phyloP scores from a whole-genome alignment of 2,797 vertebrate species.

The Naso thynnoides region DNA sequence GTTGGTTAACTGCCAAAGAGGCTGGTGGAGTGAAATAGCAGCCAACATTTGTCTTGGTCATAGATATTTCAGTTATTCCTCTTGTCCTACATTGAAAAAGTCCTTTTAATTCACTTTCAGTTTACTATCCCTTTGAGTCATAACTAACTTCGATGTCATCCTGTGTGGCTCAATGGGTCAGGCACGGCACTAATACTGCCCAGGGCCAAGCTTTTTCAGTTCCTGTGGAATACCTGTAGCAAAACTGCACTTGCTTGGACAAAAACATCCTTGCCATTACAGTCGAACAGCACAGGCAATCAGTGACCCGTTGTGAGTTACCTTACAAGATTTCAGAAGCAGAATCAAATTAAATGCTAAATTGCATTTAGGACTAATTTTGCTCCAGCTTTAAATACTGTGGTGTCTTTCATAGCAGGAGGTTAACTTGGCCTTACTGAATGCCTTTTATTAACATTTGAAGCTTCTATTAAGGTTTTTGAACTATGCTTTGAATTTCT shows the following conservation, averaged over 20 bases:
- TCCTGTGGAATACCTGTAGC: background rate
- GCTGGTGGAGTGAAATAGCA: constrained; percentile 3
- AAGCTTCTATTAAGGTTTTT: too few species aligned
- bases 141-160: constrained; percentile 33
- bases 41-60: constrained; percentile 12
- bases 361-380: too few species aligned
- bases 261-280: background rate
- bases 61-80: constrained; percentile 22
- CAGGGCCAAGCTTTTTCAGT: background rate
- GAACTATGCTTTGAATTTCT: too few species aligned
- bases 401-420: too few species aligned
- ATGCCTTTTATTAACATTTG: too few species aligned
- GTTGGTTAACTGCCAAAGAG: constrained; percentile 41
- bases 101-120: constrained; percentile 28
- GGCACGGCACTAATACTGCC: constrained; percentile 7
- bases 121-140: constrained; percentile 26
- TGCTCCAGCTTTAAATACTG: too few species aligned
- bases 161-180: constrained; percentile 3
- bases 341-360: too few species aligned
- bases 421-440: too few species aligned
- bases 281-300: too few species aligned
- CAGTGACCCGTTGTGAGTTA: too few species aligned
- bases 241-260: constrained; percentile 9
- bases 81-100: constrained; percentile 14
- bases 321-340: too few species aligned